These are phyloP conservation scores for Oncorhynchus nerka DNA, from an alignment of 2,113 vertebrate species.

Conservation along the genomic window DNA sequence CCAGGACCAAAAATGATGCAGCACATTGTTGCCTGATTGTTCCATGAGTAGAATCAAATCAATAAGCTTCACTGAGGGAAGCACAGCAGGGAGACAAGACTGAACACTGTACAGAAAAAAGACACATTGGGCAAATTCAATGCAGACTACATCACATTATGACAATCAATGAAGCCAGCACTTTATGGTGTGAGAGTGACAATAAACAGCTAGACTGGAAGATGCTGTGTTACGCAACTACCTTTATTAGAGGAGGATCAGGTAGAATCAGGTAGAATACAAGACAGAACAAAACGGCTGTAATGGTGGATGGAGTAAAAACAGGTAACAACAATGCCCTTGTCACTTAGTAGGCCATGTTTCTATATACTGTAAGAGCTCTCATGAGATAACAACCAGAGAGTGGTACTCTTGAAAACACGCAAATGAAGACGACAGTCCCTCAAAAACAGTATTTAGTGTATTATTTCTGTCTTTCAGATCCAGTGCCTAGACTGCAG, in stretches of 20 bases:
- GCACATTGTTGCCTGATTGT: background rate
- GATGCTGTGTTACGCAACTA: background rate
- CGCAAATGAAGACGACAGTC: too few species aligned
- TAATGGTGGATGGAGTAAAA: too few species aligned
- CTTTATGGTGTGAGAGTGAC: background rate
- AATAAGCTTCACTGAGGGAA: background rate
- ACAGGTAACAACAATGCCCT: too few species aligned
- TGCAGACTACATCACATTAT: background rate
- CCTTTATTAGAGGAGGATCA: too few species aligned
- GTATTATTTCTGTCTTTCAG: background rate
- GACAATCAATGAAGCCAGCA: background rate
- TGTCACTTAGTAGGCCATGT: too few species aligned
- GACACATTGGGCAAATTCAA: background rate
- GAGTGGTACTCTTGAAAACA: too few species aligned
- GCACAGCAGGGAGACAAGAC: background rate
- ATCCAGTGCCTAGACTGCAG: background rate
- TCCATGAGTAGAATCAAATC: background rate
- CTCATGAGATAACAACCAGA: too few species aligned
- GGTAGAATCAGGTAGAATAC: too few species aligned
- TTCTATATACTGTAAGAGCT: too few species aligned
- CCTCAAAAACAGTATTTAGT: background rate
- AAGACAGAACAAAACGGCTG: too few species aligned
- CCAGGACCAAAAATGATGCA: conserved; percentile 8
- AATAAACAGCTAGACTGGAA: background rate
- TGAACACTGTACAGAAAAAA: background rate